Evolutionary conservation across 2,797 vertebrate genomes (phyloP), one percentile per base, ranked within the genome.

Genomic region (Platyrinchus mystaceus): DNA sequence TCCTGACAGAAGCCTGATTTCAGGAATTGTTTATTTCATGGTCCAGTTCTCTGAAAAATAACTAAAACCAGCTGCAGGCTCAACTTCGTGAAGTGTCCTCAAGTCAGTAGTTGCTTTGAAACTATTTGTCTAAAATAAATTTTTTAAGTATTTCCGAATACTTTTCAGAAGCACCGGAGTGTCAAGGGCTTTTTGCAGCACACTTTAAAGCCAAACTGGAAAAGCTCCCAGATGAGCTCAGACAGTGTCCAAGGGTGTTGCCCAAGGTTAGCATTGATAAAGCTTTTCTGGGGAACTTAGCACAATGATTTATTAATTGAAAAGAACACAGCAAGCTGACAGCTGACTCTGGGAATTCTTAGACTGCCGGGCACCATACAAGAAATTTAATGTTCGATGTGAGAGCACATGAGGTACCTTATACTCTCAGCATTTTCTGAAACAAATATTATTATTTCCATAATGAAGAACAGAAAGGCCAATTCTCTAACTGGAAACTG

Each of bases 241-340:
- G 19, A 63, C 12, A 12, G 24, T 39, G 30, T 64, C 49, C 2
- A 1, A 16, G 32, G 3, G 3, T 0, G 0, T 36, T 66, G 37
- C 14, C 9, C 44, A 68, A 71, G 39, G 28, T 23, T 27, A 58
- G 12, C 11, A 22, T 2, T 62, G 47, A 39, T 20, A 71, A 66
- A 73, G 10, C 34, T 76, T 71, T 88, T 28, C 52, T 56, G 32
- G 30, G 50, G 14, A 92, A 36, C 12, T 41, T 34, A 43, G 41
- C 8, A 19, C 55, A 66, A 56, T 1, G 4, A 76, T 68, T 64
- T 71, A 37, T 67, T 71, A 77, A 67, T 34, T 64, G 53, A 43
- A 87, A 91, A 82, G 26, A 80, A 32, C 39, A 67, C 8, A 60
- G 22, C 28, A 73, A 81, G 36, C 7, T 64, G 53, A 60, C n/a